These are phyloP conservation scores for Punctoribates punctum DNA, from an alignment of 2,888 invertebrate species.

Conservation along the genomic window DNA sequence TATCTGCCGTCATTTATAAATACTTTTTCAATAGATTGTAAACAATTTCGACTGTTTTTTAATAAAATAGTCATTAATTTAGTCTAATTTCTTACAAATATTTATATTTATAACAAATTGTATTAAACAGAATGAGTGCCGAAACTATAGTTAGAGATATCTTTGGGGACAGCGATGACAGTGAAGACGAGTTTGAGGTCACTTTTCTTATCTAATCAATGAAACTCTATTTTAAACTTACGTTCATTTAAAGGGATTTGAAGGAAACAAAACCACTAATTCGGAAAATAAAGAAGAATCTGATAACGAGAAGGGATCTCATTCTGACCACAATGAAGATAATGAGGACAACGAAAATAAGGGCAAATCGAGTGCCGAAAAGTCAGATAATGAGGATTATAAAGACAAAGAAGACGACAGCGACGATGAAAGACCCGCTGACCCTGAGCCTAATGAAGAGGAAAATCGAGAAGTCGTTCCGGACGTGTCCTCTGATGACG, in stretches of 20 bases:
- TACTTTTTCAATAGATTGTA: no score
- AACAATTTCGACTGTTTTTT: no score
- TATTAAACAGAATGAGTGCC: conserved; percentile 8
- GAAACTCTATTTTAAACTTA: background rate
- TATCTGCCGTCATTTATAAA: no score
- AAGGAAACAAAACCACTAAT: conserved; percentile 27
- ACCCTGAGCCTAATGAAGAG: conserved; percentile 50
- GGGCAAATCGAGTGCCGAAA: conserved; percentile 40
- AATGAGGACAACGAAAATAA: background rate
- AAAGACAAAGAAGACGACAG: conserved; percentile 43
- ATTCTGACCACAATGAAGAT: conserved; percentile 9
- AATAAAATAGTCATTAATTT: no score
- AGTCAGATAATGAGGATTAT: conserved; percentile 43
- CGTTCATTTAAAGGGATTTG: conserved; percentile 37
- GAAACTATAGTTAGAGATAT: conserved; percentile 53
- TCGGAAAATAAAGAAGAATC: conserved; percentile 47
- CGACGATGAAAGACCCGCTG: conserved; percentile 46
- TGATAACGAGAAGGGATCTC: conserved; percentile 45
- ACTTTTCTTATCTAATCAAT: conserved; percentile 36
- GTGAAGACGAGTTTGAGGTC: conserved; percentile 55
- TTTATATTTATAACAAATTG: no score
- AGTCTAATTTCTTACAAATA: no score
- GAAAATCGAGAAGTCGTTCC: conserved; percentile 43
- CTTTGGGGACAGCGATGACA: conserved; percentile 57
- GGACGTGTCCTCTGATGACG: conserved; percentile 43